A percentile compares a stretch with the other conserved stretches of the same genome.
phyloP scores from a whole-genome alignment of 2,888 invertebrate species.

The Agelastica alni region DNA sequence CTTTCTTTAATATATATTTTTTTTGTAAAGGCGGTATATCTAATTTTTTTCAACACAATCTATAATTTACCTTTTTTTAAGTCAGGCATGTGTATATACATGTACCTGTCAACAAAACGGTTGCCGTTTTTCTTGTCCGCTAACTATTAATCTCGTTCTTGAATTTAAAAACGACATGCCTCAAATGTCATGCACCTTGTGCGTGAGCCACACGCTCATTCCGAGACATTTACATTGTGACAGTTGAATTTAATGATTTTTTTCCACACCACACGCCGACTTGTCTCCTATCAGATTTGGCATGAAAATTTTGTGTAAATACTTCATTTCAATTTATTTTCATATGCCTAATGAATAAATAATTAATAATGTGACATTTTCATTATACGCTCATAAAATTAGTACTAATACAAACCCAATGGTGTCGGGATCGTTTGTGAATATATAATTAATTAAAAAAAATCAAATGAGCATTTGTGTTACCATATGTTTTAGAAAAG shows the following conservation, averaged over 20 bases:
- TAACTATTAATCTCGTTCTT: neutral
- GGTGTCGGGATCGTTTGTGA: no score
- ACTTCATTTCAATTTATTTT: constrained; percentile 13
- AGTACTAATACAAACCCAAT: no score
- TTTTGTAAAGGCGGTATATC: no score
- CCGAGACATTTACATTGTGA: constrained; percentile 22
- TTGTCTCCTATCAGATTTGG: constrained; percentile 26
- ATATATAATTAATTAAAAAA: no score
- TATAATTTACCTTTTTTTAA: no score
- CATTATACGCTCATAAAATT: constrained; percentile 4
- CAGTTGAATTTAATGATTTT: constrained; percentile 31
- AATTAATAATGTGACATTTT: constrained; percentile 21
- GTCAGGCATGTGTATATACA: no score
- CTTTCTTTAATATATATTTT: no score
- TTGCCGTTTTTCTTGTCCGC: neutral
- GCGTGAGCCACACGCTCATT: constrained; percentile 22
- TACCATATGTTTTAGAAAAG: no score
- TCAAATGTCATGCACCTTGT: constrained; percentile 13
- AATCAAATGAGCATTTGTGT: no score
- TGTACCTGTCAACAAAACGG: no score
- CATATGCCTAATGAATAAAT: constrained; percentile 5
- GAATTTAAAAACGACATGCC: neutral
- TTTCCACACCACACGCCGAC: constrained; percentile 21
- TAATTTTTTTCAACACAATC: no score
- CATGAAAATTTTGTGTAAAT: constrained; percentile 27